A percentile compares a stretch with the other conserved stretches of the same genome.
phyloP scores from a whole-genome alignment of 2,888 invertebrate species.

The Ptychoptera contaminata region DNA sequence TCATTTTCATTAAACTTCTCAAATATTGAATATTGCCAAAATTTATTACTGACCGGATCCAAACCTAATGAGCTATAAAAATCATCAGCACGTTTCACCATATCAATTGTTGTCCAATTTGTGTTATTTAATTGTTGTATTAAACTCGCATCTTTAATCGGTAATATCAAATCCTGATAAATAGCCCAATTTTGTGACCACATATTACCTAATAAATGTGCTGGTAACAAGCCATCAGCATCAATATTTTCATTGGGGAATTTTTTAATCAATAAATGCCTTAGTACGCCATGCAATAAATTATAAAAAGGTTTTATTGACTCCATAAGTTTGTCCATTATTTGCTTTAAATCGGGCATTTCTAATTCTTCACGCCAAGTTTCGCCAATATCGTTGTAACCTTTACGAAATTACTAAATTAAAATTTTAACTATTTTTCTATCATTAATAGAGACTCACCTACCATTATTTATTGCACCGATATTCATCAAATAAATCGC shows the following conservation, averaged over 20 bases:
- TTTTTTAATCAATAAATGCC: conserved; percentile 36
- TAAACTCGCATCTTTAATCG: conserved; percentile 33
- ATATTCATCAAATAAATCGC: conserved; percentile 42
- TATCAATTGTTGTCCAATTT: conserved; percentile 40
- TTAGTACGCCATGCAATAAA: conserved; percentile 54
- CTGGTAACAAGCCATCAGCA: conserved; percentile 44
- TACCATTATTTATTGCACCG: conserved; percentile 49
- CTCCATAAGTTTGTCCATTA: conserved; percentile 37
- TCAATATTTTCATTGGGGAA: conserved; percentile 39
- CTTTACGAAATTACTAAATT: conserved; percentile 25
- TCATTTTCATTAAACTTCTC: conserved; percentile 19
- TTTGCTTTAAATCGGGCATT: conserved; percentile 36
- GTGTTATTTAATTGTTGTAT: conserved; percentile 34
- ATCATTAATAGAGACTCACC: neutral
- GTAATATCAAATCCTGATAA: conserved; percentile 38
- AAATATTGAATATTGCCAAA: conserved; percentile 46
- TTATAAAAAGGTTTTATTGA: conserved; percentile 46
- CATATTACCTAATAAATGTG: conserved; percentile 49
- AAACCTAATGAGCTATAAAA: conserved; percentile 49
- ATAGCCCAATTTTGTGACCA: conserved; percentile 59
- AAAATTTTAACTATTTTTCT: neutral
- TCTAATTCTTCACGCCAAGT: conserved; percentile 51
- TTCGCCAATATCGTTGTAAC: conserved; percentile 44
- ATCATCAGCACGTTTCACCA: conserved; percentile 49
- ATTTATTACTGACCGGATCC: conserved; percentile 40